Evolutionary conservation across 1,140 invertebrate genomes (phyloP).

Genomic region (Eumeta japonica): DNA sequence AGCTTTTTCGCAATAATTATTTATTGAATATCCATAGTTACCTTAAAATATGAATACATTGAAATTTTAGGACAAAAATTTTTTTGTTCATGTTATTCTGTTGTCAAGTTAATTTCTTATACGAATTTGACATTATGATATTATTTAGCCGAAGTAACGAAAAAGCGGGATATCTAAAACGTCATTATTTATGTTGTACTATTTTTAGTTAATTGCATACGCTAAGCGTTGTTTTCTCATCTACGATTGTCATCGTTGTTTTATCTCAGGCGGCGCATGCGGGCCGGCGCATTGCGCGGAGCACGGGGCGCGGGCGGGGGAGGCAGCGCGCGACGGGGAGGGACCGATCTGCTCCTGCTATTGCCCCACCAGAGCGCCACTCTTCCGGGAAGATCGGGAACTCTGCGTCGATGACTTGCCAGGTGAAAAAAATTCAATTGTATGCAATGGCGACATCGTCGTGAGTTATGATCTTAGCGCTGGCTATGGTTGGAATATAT

Average conservation of each 20-base stretch:
- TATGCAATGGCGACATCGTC: no score
- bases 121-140: no score
- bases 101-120: no score
- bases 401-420: constrained; percentile 45
- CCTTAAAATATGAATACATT: not conserved
- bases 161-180: no score
- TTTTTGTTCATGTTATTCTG: no score
- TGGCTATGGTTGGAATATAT: no score
- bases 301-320: constrained; percentile 28
- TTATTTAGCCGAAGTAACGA: no score
- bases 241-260: not conserved
- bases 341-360: constrained; percentile 28
- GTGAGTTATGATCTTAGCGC: no score
- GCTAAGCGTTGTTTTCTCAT: not conserved
- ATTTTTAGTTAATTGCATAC: no score
- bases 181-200: no score
- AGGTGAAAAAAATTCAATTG: constrained; percentile 25
- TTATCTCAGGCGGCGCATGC: constrained; percentile 27
- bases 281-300: constrained; percentile 30
- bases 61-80: no score
- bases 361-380: constrained; percentile 38
- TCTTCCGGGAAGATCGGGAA: constrained; percentile 44
- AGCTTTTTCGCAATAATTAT: no score
- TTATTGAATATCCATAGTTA: not conserved
- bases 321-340: constrained; percentile 3